Base-by-base conservation (phyloP, 2,888 invertebrate genomes). In the Invenusta paracnida region DNA sequence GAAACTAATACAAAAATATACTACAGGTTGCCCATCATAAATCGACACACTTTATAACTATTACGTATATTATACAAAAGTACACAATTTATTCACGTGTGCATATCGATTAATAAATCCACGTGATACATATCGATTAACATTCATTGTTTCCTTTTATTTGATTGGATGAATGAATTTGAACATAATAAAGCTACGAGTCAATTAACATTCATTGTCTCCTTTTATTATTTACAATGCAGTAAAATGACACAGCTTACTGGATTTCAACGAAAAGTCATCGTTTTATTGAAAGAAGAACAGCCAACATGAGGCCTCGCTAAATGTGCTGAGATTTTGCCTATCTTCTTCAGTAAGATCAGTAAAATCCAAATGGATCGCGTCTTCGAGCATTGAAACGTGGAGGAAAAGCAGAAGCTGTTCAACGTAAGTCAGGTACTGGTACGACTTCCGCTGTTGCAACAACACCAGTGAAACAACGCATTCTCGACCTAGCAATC, bases 321-420 rank as follows among this genome's bases (percentile, higher is more conserved):
- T 25, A 79, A 79, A 79, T 79, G 79, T 79, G 29, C 79, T 11
- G 79, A 79, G 2, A 79, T n/a, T 27, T 27, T 23, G 79, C 79
- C 79, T 25, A 79, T 11, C 29, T 79, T 79, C 79, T 79, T 79
- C n/a, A n/a, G 29, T 27, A 79, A 79, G 2, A 79, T 79, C 23
- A 79, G 79, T 27, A 79, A 79, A 79, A 79, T n/a, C 29, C 79
- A 79, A 23, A 11, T 79, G 79, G 79, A 79, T 27, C 79, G 79
- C 79, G 79, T 23, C 23, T 79, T 79, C 79, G 79, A 79, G 2
- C 79, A 79, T 79, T 79, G 27, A 79, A 79, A 79, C 79, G 79
- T 27, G 79, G n/a, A 48, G 48, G 48, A 11, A 17, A 5, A 48
- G 48, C 5, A 48, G 48, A 11, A 17, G 48, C 48, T 48, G 17